Evolutionary conservation across 2,113 vertebrate genomes (phyloP).

Genomic region (Rhinichthys klamathensis): DNA sequence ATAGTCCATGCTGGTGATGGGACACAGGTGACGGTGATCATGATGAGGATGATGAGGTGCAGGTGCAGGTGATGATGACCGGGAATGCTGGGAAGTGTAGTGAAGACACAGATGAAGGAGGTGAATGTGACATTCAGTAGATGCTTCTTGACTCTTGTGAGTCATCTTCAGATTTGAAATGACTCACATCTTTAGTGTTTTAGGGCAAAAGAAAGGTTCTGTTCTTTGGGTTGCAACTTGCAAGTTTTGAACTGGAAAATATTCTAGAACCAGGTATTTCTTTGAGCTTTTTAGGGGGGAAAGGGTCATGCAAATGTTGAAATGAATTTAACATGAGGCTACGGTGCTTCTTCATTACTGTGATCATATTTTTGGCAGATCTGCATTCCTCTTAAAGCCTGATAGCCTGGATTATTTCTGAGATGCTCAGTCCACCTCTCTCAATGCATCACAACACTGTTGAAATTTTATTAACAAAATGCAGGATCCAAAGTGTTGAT

Average conservation of each 20-base stretch:
- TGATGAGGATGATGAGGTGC: no score
- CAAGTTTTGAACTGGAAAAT: no score
- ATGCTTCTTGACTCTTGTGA: background rate
- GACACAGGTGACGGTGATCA: no score
- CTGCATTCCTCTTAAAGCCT: background rate
- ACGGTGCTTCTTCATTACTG: background rate
- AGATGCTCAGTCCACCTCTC: background rate
- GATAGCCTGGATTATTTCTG: background rate
- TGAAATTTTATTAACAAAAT: background rate
- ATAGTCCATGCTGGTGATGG: no score
- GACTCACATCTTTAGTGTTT: background rate
- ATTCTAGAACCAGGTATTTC: no score
- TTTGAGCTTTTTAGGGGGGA: background rate
- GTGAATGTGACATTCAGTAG: no score
- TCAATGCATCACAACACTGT: background rate
- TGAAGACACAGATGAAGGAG: no score
- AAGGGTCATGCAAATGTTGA: background rate
- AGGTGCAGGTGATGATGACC: no score
- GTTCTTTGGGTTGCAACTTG: no score
- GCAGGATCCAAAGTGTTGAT: no score
- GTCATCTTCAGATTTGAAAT: background rate
- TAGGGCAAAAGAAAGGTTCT: no score
- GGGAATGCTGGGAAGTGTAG: no score
- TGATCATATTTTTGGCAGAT: background rate
- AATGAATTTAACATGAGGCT: background rate